Base-by-base conservation (phyloP, 2,797 vertebrate species). In the Microctenopoma steveboyesi region DNA sequence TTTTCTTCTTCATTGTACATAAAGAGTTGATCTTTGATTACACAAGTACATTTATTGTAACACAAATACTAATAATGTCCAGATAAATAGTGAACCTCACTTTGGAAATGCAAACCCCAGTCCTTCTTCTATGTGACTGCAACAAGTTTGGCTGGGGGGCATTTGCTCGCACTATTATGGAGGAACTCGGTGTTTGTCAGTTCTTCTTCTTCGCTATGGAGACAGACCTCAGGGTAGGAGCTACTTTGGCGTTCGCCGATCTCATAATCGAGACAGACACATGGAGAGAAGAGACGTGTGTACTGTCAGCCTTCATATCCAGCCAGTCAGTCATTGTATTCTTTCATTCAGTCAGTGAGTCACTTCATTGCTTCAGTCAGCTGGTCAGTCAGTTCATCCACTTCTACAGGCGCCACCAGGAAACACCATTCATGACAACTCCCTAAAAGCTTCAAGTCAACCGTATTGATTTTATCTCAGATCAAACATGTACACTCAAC, bases 321-420 rank as follows among this genome's bases (percentile, higher is more conserved):
- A 79, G 69, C 39, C 83, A 87, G 84, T 86, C 89, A 83, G 70
- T 91, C 86, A 84, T 78, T 75, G 79, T 56, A 68, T 78, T 78
- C 75, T 58, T 70, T 57, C 63, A 6, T 79, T 76, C 74, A 80
- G 74, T 64, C 69, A 74, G 51, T 70, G 75, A 86, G 50, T 85
- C 61, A 56, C 65, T 85, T 73, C 43, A 84, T 78, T 65, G 76
- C 65, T 75, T 72, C 55, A 67, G 61, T 86, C 81, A 76, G 56
- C 39, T 16, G 16, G 46, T 61, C 71, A 68, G 69, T 57, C 69
- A 65, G 49, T 18, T 72, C 46, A 60, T 73, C 55, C 46, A 64
- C 42, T 75, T 42, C 65, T 60, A 57, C 43, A 35, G 43, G 74
- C 3, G 35, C 53, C 69, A 61, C 35, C 45, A 74, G 15, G 30